phyloP scores from a whole-genome alignment of 2,888 invertebrate genomes.

The Notodonta dromedarius region DNA sequence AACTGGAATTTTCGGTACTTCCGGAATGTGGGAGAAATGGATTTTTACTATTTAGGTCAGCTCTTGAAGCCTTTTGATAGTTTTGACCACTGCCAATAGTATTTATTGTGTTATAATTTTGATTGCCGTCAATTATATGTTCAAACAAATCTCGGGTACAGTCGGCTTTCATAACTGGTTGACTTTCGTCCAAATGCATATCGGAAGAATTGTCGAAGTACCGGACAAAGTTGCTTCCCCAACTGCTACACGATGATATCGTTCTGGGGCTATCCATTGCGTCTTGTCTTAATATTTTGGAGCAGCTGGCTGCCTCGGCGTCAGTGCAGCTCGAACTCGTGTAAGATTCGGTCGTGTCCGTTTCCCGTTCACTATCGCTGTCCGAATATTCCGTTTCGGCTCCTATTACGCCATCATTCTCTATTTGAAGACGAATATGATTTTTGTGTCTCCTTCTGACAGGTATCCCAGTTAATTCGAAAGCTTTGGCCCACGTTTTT shows the following conservation, averaged over 20 bases:
- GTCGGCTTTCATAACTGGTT: conserved; percentile 58
- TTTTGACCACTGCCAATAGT: conserved; percentile 39
- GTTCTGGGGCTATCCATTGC: conserved; percentile 82
- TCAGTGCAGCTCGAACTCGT: conserved; percentile 70
- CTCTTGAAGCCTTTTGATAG: conserved; percentile 44
- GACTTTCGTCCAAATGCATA: conserved; percentile 61
- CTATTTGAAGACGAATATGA: conserved; percentile 71
- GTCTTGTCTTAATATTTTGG: conserved; percentile 84
- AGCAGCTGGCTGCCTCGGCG: conserved; percentile 52
- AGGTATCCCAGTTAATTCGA: conserved; percentile 74
- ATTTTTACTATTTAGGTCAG: conserved; percentile 38
- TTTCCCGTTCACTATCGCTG: conserved; percentile 71
- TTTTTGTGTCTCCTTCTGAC: conserved; percentile 76
- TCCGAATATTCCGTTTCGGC: conserved; percentile 74
- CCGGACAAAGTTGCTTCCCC: conserved; percentile 86
- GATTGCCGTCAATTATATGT: conserved; percentile 37
- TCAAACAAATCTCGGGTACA: conserved; percentile 73
- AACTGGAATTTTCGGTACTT: conserved; percentile 84
- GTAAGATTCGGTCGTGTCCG: conserved; percentile 71
- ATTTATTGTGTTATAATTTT: conserved; percentile 36
- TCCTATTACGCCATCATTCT: conserved; percentile 71
- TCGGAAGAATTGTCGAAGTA: conserved; percentile 84
- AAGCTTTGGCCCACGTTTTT: conserved; percentile 78
- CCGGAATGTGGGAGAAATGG: conserved; percentile 83
- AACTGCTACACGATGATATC: conserved; percentile 80